Evolutionary conservation across 2,797 vertebrate genomes (phyloP).

Genomic region (Sebastes umbrosus): DNA sequence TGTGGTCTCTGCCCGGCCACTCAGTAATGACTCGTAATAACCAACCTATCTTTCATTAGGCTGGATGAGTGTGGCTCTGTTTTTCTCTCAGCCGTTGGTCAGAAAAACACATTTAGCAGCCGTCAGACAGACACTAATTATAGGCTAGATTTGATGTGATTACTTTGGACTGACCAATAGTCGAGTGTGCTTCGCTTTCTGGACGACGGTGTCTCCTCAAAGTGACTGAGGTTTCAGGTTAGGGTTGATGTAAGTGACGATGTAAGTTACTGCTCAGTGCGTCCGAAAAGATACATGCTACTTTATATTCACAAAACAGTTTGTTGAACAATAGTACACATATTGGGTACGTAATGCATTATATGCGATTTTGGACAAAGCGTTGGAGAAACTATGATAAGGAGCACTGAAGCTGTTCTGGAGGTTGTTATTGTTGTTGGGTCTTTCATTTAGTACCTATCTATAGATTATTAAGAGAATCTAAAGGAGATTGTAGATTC

Average conservation of each 20-base stretch:
- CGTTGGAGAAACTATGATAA: not conserved
- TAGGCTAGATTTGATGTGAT: not conserved
- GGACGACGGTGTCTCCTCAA: not conserved
- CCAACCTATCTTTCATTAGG: conserved; percentile 53
- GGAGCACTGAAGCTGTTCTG: not conserved
- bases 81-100: conserved; percentile 31
- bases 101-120: conserved; percentile 39
- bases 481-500: not conserved
- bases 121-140: conserved; percentile 3
- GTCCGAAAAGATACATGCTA: not conserved
- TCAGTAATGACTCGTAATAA: conserved; percentile 58
- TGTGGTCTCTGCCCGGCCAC: conserved; percentile 42
- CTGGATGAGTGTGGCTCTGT: conserved; percentile 13
- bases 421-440: not conserved
- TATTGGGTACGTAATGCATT: not conserved
- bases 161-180: not conserved
- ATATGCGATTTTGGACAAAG: not conserved
- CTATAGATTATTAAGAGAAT: not conserved
- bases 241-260: not conserved
- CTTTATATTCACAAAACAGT: not conserved
- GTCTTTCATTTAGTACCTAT: not conserved
- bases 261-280: not conserved
- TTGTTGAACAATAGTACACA: not conserved
- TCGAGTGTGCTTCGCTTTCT: not conserved
- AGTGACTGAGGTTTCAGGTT: not conserved